Percentiles rank a stretch among this genome's conserved stretches.
phyloP scores from a whole-genome alignment of 2,113 vertebrate species.

The Platycercus adscitus region DNA sequence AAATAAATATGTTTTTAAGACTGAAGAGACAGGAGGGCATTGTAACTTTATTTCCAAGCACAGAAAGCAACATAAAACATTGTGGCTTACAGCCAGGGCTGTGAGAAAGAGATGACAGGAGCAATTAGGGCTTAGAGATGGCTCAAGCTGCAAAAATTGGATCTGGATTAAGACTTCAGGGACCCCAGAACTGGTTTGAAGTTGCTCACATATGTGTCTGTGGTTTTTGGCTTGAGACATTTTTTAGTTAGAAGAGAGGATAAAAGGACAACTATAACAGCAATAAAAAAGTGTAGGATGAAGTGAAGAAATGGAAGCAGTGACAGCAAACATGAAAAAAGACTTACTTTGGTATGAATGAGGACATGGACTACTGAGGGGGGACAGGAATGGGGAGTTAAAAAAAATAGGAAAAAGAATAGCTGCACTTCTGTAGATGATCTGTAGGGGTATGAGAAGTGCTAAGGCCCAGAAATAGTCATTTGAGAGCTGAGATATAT shows the following conservation, averaged over 20 bases:
- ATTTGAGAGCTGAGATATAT: not conserved
- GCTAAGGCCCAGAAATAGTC: not conserved
- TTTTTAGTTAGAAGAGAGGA: slow-evolving; percentile 48
- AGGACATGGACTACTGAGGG: not conserved
- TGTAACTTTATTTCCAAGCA: slow-evolving; percentile 62
- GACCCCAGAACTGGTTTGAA: slow-evolving; percentile 57
- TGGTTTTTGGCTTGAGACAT: slow-evolving; percentile 59
- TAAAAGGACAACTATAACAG: slow-evolving; percentile 52
- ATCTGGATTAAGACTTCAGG: slow-evolving; percentile 66
- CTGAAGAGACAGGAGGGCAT: slow-evolving; percentile 61
- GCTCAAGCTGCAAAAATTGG: slow-evolving; percentile 65
- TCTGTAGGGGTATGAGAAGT: not conserved
- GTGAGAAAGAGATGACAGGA: slow-evolving; percentile 71
- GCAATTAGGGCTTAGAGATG: slow-evolving; percentile 71
- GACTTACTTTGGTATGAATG: not conserved
- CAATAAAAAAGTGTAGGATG: slow-evolving; percentile 37
- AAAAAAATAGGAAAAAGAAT: rapidly evolving
- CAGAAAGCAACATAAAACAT: slow-evolving; percentile 61
- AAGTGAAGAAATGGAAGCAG: slow-evolving; percentile 51
- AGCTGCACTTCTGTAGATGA: not conserved
- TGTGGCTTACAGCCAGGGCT: slow-evolving; percentile 52
- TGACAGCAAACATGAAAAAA: slow-evolving; percentile 36
- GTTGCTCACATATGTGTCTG: slow-evolving; percentile 69
- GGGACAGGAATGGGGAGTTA: not conserved
- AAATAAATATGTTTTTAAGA: slow-evolving; percentile 68